phyloP scores from a whole-genome alignment of 2,113 vertebrate species.

The Bettongia penicillata region DNA sequence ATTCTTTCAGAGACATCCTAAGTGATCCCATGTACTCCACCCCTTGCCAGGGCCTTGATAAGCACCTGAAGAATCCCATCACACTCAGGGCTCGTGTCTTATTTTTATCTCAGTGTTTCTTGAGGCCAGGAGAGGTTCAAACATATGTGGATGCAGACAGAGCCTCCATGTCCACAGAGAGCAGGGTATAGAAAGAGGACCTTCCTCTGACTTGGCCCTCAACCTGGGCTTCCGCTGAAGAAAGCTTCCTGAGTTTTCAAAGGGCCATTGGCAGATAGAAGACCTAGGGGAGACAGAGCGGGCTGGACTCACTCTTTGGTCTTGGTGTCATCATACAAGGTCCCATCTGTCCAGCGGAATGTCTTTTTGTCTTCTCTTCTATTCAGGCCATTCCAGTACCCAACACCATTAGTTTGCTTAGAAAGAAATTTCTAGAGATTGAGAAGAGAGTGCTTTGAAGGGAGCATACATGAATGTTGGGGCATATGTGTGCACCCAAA shows the following conservation, averaged over 20 bases:
- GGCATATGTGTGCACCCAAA: background rate
- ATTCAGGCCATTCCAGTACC: background rate
- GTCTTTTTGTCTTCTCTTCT: background rate
- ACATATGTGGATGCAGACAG: background rate
- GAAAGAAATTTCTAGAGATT: background rate
- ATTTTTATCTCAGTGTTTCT: background rate
- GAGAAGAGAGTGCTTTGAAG: background rate
- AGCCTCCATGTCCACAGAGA: background rate
- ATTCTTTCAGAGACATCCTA: background rate
- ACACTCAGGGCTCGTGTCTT: background rate
- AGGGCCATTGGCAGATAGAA: background rate
- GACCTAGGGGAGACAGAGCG: background rate
- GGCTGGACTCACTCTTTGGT: background rate
- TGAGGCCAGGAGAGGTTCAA: background rate
- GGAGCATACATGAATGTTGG: background rate
- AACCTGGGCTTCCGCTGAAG: background rate
- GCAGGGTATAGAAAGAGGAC: background rate
- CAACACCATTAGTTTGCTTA: background rate
- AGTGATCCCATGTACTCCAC: background rate
- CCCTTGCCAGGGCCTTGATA: too few relatives aligned
- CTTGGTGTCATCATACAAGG: background rate
- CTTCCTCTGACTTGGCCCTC: background rate
- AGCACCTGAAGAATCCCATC: background rate
- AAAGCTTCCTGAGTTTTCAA: background rate
- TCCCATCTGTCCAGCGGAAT: background rate